These are phyloP conservation scores for Cercopithecus diana DNA, from an alignment of 2,797 vertebrate species.

Conservation along the genomic window DNA sequence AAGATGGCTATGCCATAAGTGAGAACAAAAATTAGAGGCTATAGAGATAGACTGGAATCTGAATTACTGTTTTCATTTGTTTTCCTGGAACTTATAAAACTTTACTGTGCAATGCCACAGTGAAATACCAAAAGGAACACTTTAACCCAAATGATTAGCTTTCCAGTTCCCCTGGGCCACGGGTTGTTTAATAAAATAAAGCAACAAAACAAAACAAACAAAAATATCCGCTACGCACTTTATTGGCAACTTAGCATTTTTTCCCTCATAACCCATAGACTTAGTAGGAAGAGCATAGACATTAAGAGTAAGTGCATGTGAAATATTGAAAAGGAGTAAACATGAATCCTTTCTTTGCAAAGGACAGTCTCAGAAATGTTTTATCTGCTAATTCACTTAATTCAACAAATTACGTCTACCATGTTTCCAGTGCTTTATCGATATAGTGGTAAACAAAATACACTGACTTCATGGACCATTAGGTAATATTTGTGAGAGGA, in stretches of 20 bases:
- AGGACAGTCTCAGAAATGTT: background rate
- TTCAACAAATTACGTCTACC: background rate
- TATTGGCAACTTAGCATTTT: background rate
- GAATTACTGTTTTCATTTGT: constrained; percentile 68
- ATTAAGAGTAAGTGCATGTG: background rate
- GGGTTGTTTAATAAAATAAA: background rate
- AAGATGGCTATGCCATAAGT: background rate
- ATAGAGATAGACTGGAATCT: constrained; percentile 1
- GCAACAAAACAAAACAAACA: background rate
- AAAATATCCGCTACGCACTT: background rate
- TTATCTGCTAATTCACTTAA: background rate
- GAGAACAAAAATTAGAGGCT: constrained; percentile 33
- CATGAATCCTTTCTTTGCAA: background rate
- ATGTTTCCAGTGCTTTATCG: background rate
- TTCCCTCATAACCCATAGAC: background rate
- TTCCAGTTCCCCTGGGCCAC: background rate
- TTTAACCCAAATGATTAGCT: constrained; percentile 17
- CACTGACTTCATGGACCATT: background rate
- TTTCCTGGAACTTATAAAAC: constrained; percentile 49
- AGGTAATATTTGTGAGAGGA: background rate
- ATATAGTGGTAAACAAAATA: background rate
- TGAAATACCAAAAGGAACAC: constrained; percentile 11
- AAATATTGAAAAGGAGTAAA: background rate
- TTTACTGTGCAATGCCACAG: background rate
- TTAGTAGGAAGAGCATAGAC: background rate